phyloP scores from a whole-genome alignment of 2,888 invertebrate species.

The Agrotis segetum region DNA sequence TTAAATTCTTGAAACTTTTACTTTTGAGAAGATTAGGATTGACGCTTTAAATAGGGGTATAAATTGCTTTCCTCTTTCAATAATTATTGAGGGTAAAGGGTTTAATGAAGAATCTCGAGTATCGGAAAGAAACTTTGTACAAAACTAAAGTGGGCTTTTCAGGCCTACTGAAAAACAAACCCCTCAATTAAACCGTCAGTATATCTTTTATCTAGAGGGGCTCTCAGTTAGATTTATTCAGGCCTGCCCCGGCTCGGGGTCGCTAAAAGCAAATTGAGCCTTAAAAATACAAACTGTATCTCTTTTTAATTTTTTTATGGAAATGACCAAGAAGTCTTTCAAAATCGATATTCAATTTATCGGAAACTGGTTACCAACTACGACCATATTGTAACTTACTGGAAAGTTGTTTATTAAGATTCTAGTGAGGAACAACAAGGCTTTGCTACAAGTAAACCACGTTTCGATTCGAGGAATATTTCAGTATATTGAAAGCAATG shows the following conservation, averaged over 20 bases:
- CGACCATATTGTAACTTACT: slow-evolving; percentile 10
- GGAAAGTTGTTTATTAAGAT: slow-evolving; percentile 37
- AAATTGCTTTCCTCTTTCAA: slow-evolving; percentile 13
- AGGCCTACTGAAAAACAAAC: slow-evolving; percentile 36
- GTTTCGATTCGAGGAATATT: neutral
- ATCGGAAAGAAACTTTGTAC: slow-evolving; percentile 34
- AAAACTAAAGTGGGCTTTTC: slow-evolving; percentile 34
- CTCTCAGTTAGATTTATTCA: slow-evolving; percentile 64
- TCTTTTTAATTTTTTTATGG: slow-evolving; percentile 64
- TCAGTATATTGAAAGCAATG: neutral
- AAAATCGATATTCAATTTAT: slow-evolving; percentile 63
- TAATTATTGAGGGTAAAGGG: slow-evolving; percentile 23
- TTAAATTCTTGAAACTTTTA: slow-evolving; percentile 32
- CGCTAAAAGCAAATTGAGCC: slow-evolving; percentile 68
- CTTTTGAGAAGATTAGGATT: slow-evolving; percentile 27
- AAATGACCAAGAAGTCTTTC: slow-evolving; percentile 58
- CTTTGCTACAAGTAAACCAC: slow-evolving; percentile 20
- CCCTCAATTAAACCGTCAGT: slow-evolving; percentile 51
- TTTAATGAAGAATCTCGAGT: slow-evolving; percentile 23
- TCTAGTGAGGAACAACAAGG: neutral
- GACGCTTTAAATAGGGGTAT: slow-evolving; percentile 36
- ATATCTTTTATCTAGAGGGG: slow-evolving; percentile 54
- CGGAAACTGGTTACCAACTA: slow-evolving; percentile 33
- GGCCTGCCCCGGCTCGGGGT: slow-evolving; percentile 43
- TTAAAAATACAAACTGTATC: slow-evolving; percentile 65